These are phyloP conservation scores for Hydrozoanthus gracilis DNA, from an alignment of 92 coral and sea anemone genomes.

Conservation along the genomic window DNA sequence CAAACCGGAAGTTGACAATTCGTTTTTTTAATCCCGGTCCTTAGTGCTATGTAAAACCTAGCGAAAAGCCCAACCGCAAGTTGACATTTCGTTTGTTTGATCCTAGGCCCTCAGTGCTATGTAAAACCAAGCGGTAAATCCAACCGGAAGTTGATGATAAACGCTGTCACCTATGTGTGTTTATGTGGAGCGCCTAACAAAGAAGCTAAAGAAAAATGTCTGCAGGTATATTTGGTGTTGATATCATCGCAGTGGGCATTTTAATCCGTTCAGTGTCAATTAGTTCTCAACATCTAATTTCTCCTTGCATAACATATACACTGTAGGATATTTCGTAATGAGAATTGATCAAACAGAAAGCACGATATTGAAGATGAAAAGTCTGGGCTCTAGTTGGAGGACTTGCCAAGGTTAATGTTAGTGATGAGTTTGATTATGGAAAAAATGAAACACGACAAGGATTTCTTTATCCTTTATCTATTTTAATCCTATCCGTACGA, in stretches of 20 bases:
- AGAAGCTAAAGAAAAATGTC: slow-evolving; percentile 89
- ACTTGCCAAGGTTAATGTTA: no score
- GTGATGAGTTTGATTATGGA: no score
- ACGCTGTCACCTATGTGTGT: slow-evolving; percentile 90
- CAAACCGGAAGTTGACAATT: slow-evolving; percentile 82
- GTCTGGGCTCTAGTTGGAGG: no score
- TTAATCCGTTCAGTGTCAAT: neutral
- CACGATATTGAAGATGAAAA: no score
- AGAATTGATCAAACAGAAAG: no score
- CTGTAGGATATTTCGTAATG: no score
- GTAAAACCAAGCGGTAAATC: slow-evolving; percentile 97
- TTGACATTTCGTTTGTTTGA: neutral
- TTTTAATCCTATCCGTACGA: no score
- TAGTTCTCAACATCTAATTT: no score
- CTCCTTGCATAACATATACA: no score
- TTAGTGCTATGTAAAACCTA: no score
- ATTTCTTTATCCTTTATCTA: no score
- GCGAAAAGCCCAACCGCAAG: neutral
- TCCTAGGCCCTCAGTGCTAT: slow-evolving; percentile 89
- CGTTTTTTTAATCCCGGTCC: neutral
- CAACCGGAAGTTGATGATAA: slow-evolving; percentile 85
- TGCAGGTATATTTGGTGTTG: slow-evolving; percentile 70
- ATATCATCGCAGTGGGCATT: neutral
- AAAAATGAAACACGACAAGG: no score
- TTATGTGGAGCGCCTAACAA: slow-evolving; percentile 96